Percentiles rank a stretch among this genome's conserved stretches.
Evolutionary conservation across 2,113 vertebrate genomes (phyloP).

Genomic region (Etheostoma cragini): DNA sequence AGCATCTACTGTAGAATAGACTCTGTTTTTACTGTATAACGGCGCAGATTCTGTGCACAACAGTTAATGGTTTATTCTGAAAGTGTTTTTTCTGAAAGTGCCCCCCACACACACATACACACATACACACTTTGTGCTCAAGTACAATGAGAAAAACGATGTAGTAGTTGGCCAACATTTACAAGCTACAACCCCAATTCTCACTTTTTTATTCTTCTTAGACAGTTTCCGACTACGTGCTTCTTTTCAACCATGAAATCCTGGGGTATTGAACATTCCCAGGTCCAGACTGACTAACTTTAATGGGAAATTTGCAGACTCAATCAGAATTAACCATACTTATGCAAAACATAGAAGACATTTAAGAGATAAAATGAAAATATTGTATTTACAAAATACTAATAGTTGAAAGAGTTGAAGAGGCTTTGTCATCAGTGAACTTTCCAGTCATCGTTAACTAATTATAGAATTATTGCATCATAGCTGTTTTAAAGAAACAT

Average conservation of each 20-base stretch:
- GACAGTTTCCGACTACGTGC: not conserved
- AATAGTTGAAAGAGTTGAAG: not conserved
- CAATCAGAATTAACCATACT: not conserved
- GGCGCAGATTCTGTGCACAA: not conserved
- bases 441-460: not conserved
- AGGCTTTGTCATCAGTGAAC: not conserved
- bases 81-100: constrained; percentile 2
- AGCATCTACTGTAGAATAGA: not conserved
- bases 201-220: not conserved
- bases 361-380: too few species aligned
- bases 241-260: not conserved
- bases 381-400: too few species aligned
- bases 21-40: not conserved
- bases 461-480: not conserved
- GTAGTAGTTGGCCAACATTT: not conserved
- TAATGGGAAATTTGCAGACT: too few species aligned
- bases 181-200: not conserved
- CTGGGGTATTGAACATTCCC: too few species aligned
- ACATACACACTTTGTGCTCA: not conserved
- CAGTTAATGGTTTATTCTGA: not conserved
- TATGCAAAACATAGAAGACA: too few species aligned
- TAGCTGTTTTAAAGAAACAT: not conserved
- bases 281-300: too few species aligned
- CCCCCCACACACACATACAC: too few species aligned
- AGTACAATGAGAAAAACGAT: not conserved